phyloP scores from a whole-genome alignment of 2,113 vertebrate species.

The Argyrosomus japonicus region DNA sequence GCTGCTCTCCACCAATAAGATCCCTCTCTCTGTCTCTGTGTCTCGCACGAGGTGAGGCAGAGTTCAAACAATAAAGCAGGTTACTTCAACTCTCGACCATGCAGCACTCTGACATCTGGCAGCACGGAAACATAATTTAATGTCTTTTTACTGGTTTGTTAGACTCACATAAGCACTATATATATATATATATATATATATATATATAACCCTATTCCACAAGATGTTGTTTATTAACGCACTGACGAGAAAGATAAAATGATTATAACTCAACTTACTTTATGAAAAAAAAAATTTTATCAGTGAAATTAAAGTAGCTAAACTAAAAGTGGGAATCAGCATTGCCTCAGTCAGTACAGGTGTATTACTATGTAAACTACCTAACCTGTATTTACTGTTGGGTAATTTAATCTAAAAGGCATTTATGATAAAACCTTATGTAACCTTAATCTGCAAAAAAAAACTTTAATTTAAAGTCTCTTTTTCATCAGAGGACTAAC shows the following conservation, averaged over 20 bases:
- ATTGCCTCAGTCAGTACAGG: no score
- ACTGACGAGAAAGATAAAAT: neutral
- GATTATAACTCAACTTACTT: no score
- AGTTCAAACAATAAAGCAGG: neutral
- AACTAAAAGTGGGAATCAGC: neutral
- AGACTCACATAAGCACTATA: constrained; percentile 5
- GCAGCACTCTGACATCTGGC: neutral
- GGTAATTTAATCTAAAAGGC: neutral
- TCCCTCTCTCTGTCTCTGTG: neutral
- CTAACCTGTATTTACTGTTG: neutral
- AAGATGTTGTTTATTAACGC: neutral
- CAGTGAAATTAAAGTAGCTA: neutral
- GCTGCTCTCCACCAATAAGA: constrained; percentile 28
- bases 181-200: no score
- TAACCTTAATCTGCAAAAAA: no score
- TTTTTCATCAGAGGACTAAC: no score
- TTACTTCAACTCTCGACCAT: neutral
- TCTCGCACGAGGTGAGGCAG: neutral
- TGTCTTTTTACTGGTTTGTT: constrained; percentile 4
- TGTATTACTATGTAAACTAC: no score
- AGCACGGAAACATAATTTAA: constrained; percentile 20
- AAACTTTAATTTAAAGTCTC: no score
- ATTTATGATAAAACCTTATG: neutral
- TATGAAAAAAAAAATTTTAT: no score
- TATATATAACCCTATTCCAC: no score